Evolutionary conservation across 2,888 invertebrate species (phyloP).

Genomic region (Andrena haemorrhoa): DNA sequence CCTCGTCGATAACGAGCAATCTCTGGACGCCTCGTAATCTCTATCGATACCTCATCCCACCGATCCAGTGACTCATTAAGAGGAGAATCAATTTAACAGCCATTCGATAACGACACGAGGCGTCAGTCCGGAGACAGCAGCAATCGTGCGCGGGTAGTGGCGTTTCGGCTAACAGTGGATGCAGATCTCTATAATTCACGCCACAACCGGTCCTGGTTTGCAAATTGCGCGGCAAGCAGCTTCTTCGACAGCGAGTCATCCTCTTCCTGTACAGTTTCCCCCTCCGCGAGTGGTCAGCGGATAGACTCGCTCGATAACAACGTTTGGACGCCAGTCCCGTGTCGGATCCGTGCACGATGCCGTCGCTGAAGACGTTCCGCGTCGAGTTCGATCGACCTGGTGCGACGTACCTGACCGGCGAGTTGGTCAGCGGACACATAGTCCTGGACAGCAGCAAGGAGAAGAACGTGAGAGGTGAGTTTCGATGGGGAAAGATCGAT

Average conservation of each 20-base stretch:
- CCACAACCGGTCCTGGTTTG: too few species aligned
- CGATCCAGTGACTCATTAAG: background rate
- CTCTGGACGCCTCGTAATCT: background rate
- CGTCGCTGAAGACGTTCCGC: constrained; percentile 61
- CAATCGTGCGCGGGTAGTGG: too few species aligned
- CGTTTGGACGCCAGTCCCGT: background rate
- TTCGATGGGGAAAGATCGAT: too few species aligned
- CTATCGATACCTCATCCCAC: background rate
- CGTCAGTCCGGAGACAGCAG: too few species aligned
- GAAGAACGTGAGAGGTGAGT: constrained; percentile 67
- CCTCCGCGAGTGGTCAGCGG: background rate
- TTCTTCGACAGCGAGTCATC: background rate
- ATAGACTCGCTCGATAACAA: constrained; percentile 19
- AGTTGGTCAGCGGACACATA: constrained; percentile 68
- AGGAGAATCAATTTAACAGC: background rate
- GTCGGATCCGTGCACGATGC: constrained; percentile 40
- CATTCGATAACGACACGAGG: background rate
- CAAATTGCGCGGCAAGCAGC: background rate
- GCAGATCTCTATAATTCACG: background rate
- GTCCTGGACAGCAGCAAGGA: constrained; percentile 43
- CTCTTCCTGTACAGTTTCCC: background rate
- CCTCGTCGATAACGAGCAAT: background rate
- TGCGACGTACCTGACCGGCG: constrained; percentile 65
- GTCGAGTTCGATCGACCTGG: constrained; percentile 59
- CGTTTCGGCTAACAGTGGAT: background rate